A percentile compares a stretch with the other conserved stretches of the same genome.
These are phyloP conservation scores for Monopis laevigella DNA, from an alignment of 2,888 invertebrate species.

Conservation along the genomic window DNA sequence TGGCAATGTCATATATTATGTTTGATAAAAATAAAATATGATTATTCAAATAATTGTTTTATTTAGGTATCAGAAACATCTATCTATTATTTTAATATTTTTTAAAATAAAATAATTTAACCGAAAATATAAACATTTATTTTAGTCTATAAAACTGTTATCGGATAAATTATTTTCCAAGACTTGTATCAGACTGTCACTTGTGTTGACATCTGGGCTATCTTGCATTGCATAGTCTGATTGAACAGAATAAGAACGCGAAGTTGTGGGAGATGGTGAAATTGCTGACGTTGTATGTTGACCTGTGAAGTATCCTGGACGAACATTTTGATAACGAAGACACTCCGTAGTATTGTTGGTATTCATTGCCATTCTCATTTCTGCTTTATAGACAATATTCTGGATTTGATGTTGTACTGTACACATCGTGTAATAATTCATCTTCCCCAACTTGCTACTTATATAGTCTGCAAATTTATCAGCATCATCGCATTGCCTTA, in stretches of 20 bases:
- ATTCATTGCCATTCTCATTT: conserved; percentile 19
- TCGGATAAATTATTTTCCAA: no score
- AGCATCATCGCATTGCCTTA: conserved; percentile 22
- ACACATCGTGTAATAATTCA: conserved; percentile 21
- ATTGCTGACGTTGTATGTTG: conserved; percentile 15
- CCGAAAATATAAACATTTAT: no score
- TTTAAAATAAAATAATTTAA: no score
- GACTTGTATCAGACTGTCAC: no score
- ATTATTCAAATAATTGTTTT: no score
- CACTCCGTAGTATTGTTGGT: conserved; percentile 19
- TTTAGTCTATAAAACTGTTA: no score
- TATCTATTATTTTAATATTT: no score
- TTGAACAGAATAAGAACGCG: conserved; percentile 18
- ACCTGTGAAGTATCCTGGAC: conserved; percentile 18
- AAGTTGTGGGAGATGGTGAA: conserved; percentile 20
- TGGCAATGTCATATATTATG: no score
- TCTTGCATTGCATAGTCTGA: conserved; percentile 19
- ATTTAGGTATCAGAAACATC: no score
- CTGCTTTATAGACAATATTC: conserved; percentile 19
- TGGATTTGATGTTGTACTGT: conserved; percentile 22
- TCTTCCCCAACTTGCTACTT: conserved; percentile 21
- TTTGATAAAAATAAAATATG: no score
- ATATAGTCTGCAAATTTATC: conserved; percentile 22
- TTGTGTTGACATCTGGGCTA: no score
- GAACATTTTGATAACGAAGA: conserved; percentile 19